A percentile compares a stretch with the other conserved stretches of the same genome.
These are phyloP conservation scores for Chaunax sp. DNA, from an alignment of 2,797 vertebrate genomes.

Conservation along the genomic window DNA sequence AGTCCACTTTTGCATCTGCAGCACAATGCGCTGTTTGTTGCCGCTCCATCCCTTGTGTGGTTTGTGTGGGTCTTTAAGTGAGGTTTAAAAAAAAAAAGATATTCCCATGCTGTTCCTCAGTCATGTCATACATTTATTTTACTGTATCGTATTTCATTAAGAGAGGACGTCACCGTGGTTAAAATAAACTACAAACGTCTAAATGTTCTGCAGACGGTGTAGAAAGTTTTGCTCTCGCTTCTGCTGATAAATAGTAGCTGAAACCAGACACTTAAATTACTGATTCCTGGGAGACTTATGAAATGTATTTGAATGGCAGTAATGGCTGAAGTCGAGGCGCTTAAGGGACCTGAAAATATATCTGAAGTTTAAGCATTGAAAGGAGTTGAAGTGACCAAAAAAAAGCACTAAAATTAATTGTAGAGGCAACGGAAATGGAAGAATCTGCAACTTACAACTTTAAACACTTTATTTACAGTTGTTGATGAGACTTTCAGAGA, in stretches of 20 bases:
- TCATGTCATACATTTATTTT: not conserved
- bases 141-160: not conserved
- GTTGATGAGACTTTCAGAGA: too few species aligned
- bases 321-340: too few species aligned
- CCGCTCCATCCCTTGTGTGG: slow-evolving; percentile 37
- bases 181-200: too few species aligned
- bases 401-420: too few species aligned
- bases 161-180: not conserved
- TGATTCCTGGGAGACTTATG: not conserved
- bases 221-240: not conserved
- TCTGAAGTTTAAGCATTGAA: not conserved
- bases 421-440: too few species aligned
- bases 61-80: slow-evolving; percentile 5
- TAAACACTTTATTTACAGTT: too few species aligned
- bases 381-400: not conserved
- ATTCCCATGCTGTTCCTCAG: not conserved
- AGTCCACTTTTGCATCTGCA: slow-evolving; percentile 61
- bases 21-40: slow-evolving; percentile 85
- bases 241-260: not conserved
- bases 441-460: too few species aligned
- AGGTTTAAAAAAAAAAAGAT: not conserved
- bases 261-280: not conserved
- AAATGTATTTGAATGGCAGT: not conserved
- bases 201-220: not conserved
- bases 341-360: too few species aligned